Percentiles rank a stretch among this genome's conserved stretches.
Conservation (phyloP, 2,113 vertebrate species). For the Mobula hypostoma region DNA sequence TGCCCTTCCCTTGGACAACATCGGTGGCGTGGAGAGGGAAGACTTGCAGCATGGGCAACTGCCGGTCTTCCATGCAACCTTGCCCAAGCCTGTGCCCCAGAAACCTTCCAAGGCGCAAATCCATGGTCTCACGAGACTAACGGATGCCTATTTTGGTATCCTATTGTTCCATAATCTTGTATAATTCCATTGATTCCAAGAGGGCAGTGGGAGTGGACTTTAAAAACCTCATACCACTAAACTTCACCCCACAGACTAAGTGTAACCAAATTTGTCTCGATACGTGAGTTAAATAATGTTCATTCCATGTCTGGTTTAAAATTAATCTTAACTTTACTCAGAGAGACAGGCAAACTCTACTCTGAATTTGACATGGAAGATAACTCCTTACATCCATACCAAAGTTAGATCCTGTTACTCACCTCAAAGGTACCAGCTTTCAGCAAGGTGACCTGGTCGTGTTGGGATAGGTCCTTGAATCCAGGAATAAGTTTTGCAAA, state of each 20-base stretch:
- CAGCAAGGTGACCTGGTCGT: conserved; percentile 83
- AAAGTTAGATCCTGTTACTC: conserved; percentile 15
- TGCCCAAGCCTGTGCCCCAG: no score
- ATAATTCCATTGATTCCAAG: no score
- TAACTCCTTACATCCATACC: neutral
- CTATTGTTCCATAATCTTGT: no score
- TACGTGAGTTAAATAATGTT: neutral
- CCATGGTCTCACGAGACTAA: no score
- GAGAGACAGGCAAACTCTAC: neutral
- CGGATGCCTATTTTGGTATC: no score
- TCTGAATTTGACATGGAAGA: neutral
- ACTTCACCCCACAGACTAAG: neutral
- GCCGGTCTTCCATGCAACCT: no score
- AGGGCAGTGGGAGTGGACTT: neutral
- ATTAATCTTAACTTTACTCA: neutral
- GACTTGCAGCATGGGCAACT: no score
- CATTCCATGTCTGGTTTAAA: neutral
- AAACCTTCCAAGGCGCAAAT: no score
- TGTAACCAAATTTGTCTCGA: neutral
- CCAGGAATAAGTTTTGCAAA: conserved; percentile 89
- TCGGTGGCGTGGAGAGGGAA: no score
- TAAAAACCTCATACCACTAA: neutral
- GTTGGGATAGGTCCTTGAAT: conserved; percentile 75
- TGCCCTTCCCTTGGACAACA: no score
- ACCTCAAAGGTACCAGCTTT: conserved; percentile 96